A percentile compares a stretch with the other conserved stretches of the same genome.
These are phyloP conservation scores for Drosophila orosa DNA, from an alignment of 1,140 invertebrate species.

Conservation along the genomic window DNA sequence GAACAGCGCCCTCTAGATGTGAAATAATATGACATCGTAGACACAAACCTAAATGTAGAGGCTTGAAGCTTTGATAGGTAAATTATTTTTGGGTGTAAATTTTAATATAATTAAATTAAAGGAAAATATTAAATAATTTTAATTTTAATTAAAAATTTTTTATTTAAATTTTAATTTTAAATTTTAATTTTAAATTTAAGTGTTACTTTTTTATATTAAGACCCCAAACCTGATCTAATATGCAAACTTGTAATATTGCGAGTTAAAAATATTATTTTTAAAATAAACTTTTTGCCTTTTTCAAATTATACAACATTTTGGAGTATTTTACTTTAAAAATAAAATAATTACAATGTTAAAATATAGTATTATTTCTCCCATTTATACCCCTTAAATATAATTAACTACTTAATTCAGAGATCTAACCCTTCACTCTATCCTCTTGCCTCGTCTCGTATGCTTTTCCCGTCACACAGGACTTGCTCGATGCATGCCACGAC, in stretches of 20 bases:
- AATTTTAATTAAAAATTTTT: background rate
- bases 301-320: background rate
- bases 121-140: background rate
- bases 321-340: background rate
- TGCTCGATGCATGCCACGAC: conserved; percentile 4
- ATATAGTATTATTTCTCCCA: no score
- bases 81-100: background rate
- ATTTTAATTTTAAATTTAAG: background rate
- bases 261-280: background rate
- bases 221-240: no score
- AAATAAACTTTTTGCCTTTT: background rate
- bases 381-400: background rate
- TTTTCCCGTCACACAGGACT: background rate
- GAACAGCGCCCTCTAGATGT: background rate
- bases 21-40: background rate
- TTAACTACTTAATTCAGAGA: background rate
- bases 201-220: background rate
- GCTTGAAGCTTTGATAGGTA: background rate
- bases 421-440: background rate
- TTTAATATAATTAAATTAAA: background rate
- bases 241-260: background rate
- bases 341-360: background rate
- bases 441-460: background rate
- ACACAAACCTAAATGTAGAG: background rate
- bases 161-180: background rate